These are phyloP conservation scores for Lobophora halterata DNA, from an alignment of 2,888 invertebrate species.

Conservation along the genomic window DNA sequence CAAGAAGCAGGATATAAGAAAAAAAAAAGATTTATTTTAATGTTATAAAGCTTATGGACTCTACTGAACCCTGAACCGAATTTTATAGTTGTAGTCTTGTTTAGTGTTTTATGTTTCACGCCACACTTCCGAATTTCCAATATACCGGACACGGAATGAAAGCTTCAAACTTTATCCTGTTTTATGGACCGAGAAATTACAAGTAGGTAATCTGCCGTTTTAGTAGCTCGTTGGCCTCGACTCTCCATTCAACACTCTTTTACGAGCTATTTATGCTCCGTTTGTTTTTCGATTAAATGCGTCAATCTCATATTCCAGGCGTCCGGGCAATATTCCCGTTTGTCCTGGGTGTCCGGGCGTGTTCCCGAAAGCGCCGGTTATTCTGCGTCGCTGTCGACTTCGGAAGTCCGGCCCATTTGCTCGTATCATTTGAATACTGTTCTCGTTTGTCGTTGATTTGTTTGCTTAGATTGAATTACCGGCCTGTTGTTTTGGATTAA, in stretches of 20 bases:
- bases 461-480: conserved; percentile 46
- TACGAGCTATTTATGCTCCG: conserved; percentile 43
- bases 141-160: conserved; percentile 2
- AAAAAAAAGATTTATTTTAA: too few species aligned
- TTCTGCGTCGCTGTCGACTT: conserved; percentile 32
- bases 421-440: conserved; percentile 45
- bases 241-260: conserved; percentile 20
- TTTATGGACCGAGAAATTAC: conserved; percentile 25
- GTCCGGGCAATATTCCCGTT: conserved; percentile 26
- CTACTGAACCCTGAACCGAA: conserved; percentile 1
- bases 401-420: conserved; percentile 46
- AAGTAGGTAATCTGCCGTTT: conserved; percentile 32
- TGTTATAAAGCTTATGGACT: too few species aligned
- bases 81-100: too few species aligned
- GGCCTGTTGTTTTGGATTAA: conserved; percentile 19
- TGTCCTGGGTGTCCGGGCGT: conserved; percentile 16
- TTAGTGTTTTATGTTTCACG: neutral
- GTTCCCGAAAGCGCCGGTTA: conserved; percentile 23
- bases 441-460: conserved; percentile 43
- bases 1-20: too few species aligned
- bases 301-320: conserved; percentile 37
- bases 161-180: conserved; percentile 3
- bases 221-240: conserved; percentile 30
- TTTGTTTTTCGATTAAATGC: conserved; percentile 59
- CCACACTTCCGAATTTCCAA: conserved; percentile 1